Conservation (phyloP, 2,797 vertebrate species). For the Gymnodraco acuticeps region DNA sequence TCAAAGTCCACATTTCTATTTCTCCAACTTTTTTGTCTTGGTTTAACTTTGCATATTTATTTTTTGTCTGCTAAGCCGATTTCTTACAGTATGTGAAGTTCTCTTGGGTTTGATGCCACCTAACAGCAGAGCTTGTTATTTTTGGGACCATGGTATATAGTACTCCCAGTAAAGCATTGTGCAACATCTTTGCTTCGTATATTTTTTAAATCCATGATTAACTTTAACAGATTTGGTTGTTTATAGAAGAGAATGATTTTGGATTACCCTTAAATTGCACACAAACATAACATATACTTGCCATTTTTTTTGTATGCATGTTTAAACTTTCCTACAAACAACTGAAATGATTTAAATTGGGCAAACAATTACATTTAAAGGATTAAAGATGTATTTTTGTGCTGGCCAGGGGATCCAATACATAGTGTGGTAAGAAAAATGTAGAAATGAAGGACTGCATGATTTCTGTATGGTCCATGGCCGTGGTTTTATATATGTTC, state of each 20-base stretch:
- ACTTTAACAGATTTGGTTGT: not conserved
- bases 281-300: too few species aligned
- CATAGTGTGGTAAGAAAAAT: too few species aligned
- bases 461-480: too few species aligned
- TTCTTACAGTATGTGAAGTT: not conserved
- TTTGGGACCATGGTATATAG: not conserved
- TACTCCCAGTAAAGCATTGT: conserved; percentile 2
- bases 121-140: conserved; percentile 14
- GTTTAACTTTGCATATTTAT: conserved; percentile 16
- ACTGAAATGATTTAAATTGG: too few species aligned
- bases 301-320: too few species aligned
- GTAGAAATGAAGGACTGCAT: too few species aligned
- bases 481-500: too few species aligned
- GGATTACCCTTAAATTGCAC: too few species aligned
- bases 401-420: not conserved
- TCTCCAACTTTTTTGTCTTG: conserved; percentile 11
- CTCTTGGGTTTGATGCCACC: conserved; percentile 18
- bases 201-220: not conserved
- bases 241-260: not conserved
- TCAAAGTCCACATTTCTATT: conserved; percentile 34
- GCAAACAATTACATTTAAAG: too few species aligned
- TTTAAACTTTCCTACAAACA: too few species aligned
- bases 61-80: not conserved
- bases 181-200: not conserved
- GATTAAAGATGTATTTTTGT: not conserved